Conservation (phyloP, 2,113 vertebrate genomes). For the Scortum barcoo region DNA sequence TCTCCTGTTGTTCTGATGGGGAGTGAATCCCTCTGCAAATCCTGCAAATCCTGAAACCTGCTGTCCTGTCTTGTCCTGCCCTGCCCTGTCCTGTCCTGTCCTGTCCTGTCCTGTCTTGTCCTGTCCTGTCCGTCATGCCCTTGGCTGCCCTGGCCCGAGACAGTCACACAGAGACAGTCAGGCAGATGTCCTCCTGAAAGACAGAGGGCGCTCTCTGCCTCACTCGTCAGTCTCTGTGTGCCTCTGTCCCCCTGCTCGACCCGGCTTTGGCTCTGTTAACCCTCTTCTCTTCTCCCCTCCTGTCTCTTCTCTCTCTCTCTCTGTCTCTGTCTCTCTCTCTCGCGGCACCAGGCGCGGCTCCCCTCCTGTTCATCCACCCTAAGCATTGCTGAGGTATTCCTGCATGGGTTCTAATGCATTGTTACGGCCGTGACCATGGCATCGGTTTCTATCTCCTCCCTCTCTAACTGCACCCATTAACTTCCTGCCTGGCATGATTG, state of each 20-base stretch:
- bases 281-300: constrained; percentile 81
- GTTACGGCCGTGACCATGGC: constrained; percentile 60
- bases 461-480: constrained; percentile 78
- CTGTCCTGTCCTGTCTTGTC: constrained; percentile 48
- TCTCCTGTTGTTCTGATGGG: constrained; percentile 50
- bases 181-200: constrained; percentile 71
- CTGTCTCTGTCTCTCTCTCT: no score
- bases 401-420: constrained; percentile 90
- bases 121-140: constrained; percentile 68
- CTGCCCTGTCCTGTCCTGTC: constrained; percentile 39
- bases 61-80: constrained; percentile 37
- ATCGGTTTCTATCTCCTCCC: constrained; percentile 65
- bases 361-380: constrained; percentile 99
- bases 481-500: constrained; percentile 86
- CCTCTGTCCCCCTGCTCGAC: constrained; percentile 68
- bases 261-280: constrained; percentile 82
- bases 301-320: constrained; percentile 81
- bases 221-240: constrained; percentile 75
- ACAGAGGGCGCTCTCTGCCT: constrained; percentile 72
- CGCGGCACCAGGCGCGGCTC: constrained; percentile 98
- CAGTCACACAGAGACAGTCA: constrained; percentile 75
- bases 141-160: constrained; percentile 76
- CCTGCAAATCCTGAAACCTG: constrained; percentile 68
- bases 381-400: constrained; percentile 99
- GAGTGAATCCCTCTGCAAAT: constrained; percentile 20